These are phyloP conservation scores for Mystacornis crossleyi DNA, from an alignment of 2,113 vertebrate species.

Conservation along the genomic window DNA sequence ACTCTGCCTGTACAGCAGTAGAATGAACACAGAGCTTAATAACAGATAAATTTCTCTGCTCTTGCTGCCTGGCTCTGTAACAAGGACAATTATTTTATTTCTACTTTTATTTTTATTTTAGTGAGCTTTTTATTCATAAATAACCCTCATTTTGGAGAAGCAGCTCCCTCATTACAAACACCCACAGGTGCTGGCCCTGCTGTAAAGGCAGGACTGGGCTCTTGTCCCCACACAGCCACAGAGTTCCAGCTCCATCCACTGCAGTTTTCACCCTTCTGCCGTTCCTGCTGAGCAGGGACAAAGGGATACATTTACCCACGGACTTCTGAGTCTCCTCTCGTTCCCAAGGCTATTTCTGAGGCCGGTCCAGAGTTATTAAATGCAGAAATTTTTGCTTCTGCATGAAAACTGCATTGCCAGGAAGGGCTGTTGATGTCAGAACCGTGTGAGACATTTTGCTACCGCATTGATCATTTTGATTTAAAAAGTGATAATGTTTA, in stretches of 20 bases:
- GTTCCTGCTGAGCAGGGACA: not conserved
- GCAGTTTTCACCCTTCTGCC: rapidly evolving
- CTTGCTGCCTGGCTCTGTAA: not conserved
- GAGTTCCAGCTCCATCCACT: not conserved
- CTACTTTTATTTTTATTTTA: not conserved
- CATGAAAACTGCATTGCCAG: not conserved
- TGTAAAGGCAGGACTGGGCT: not conserved
- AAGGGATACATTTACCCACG: not conserved
- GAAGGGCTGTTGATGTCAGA: not conserved
- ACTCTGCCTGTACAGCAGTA: not conserved
- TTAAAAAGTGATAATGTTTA: not conserved
- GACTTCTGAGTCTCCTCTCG: not conserved
- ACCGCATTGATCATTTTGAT: conserved; percentile 5
- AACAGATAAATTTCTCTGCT: not conserved
- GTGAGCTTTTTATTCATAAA: not conserved
- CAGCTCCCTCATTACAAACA: not conserved
- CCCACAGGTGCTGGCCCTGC: rapidly evolving
- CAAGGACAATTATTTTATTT: not conserved
- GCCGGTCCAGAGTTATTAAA: not conserved
- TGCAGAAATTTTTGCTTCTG: not conserved
- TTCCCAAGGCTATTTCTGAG: not conserved
- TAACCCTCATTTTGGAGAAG: not conserved
- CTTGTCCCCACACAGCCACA: not conserved
- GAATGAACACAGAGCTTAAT: not conserved
- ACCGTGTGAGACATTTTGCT: not conserved